Percentiles rank a stretch among this genome's conserved stretches.
These are phyloP conservation scores for Gortyna flavago DNA, from an alignment of 2,888 invertebrate species.

Conservation along the genomic window DNA sequence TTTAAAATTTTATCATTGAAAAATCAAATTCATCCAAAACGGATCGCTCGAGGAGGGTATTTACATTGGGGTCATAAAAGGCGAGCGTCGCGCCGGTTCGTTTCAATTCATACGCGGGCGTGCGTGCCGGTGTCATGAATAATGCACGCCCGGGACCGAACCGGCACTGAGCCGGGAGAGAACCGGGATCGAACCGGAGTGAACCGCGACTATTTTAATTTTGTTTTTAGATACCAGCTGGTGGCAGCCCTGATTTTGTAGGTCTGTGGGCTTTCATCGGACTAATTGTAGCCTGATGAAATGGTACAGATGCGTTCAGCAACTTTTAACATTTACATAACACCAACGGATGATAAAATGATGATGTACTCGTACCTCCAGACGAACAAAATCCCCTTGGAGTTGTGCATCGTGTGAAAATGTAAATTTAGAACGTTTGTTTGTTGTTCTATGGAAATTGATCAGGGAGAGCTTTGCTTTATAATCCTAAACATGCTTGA, in stretches of 20 bases:
- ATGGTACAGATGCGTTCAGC: conserved; percentile 37
- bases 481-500: conserved; percentile 18
- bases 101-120: conserved; percentile 77
- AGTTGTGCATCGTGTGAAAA: conserved; percentile 23
- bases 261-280: not conserved
- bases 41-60: conserved; percentile 63
- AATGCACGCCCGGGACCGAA: conserved; percentile 64
- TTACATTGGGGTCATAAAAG: conserved; percentile 75
- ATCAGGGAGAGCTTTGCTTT: conserved; percentile 9
- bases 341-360: conserved; percentile 35
- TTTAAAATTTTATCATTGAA: conserved; percentile 63
- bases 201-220: conserved; percentile 64
- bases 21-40: conserved; percentile 63
- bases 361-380: not conserved
- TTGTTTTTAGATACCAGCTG: conserved; percentile 60
- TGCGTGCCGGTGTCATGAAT: conserved; percentile 74
- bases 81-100: conserved; percentile 66
- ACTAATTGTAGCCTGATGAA: conserved; percentile 52
- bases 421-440: conserved; percentile 28
- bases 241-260: conserved; percentile 51
- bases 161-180: conserved; percentile 52
- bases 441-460: conserved; percentile 51
- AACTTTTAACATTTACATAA: not conserved
- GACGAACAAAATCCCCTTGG: conserved; percentile 4
- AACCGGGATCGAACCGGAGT: conserved; percentile 39